Evolutionary conservation across 2,113 vertebrate species (phyloP), one percentile per base, ranked within the genome.

Genomic region (Illadopsis cleaveri): DNA sequence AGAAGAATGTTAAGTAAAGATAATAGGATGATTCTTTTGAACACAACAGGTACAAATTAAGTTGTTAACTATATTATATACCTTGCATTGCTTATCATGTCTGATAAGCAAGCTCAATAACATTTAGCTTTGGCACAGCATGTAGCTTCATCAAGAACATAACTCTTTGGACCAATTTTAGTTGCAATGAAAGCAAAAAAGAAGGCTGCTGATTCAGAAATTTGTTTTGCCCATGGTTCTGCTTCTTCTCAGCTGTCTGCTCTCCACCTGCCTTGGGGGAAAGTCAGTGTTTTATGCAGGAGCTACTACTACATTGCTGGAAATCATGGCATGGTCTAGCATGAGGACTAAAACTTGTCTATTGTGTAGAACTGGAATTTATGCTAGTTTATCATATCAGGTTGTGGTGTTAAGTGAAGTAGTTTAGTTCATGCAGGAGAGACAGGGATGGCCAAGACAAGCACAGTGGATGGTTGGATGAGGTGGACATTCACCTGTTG

Each of bases 1-100:
- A 96, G 93, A 96, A 85, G 94, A 96, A 88, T 94, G 65, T 94
- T 96, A 96, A 95, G 90, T 85, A 86, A 94, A 97, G 97, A 97
- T 97, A 97, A 97, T 97, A 87, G 79, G 58, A 80, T 96, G 83
- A 96, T 96, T 97, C 38, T 17, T 97, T 96, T 94, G 84, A 96
- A 72, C 81, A 90, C 76, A 97, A 57, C 94, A 97, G 85, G 91
- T 96, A 97, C 87, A 94, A 96, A 94, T 86, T 87, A 97, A 89
- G 91, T 90, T 96, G 85, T 95, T 98, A 96, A 96, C 47, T 58
- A 58, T 75, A 45, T 92, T 82, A 87, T 64, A 96, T 78, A 81
- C 81, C 82, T 96, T 91, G 92, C 82, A 93, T 94, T 89, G 93
- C 95, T 96, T 98, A 97, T 96, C 91, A 56, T 76, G 47, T 87